A percentile compares a stretch with the other conserved stretches of the same genome.
phyloP scores from a whole-genome alignment of 2,888 invertebrate genomes.

The Pocota personata region DNA sequence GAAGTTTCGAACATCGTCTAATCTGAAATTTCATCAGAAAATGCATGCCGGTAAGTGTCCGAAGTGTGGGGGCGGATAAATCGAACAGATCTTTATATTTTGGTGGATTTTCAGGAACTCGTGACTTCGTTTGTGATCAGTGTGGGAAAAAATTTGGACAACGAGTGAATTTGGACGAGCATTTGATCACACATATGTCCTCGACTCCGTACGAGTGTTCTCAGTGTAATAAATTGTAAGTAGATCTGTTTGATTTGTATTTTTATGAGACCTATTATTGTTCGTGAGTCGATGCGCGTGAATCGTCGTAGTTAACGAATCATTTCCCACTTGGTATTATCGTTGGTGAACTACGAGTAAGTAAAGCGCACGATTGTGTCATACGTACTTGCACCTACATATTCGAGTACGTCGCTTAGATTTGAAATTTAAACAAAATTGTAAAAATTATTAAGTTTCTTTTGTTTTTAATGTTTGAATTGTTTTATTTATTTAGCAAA shows the following conservation, averaged over 20 bases:
- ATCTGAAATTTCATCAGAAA: constrained; percentile 76
- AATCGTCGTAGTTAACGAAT: no score
- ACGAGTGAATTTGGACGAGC: constrained; percentile 83
- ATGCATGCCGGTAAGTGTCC: constrained; percentile 75
- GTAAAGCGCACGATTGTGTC: no score
- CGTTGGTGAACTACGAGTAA: no score
- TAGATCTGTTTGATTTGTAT: not conserved
- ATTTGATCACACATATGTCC: constrained; percentile 83
- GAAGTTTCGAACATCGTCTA: constrained; percentile 74
- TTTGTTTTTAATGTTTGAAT: no score
- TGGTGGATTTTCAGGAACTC: constrained; percentile 68
- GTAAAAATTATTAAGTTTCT: no score
- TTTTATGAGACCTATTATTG: no score
- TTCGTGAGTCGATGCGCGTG: no score
- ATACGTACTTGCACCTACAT: no score
- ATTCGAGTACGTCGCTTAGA: no score
- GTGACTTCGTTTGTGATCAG: constrained; percentile 82
- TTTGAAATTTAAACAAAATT: no score
- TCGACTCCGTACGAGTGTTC: constrained; percentile 83
- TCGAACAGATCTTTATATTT: not conserved
- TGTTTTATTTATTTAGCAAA: no score
- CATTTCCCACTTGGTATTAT: no score
- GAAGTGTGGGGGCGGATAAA: not conserved
- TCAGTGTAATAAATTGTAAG: constrained; percentile 81
- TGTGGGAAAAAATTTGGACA: constrained; percentile 84